Evolutionary conservation across 2,888 invertebrate species (phyloP).

Genomic region (Eueremaeus valkanovi): DNA sequence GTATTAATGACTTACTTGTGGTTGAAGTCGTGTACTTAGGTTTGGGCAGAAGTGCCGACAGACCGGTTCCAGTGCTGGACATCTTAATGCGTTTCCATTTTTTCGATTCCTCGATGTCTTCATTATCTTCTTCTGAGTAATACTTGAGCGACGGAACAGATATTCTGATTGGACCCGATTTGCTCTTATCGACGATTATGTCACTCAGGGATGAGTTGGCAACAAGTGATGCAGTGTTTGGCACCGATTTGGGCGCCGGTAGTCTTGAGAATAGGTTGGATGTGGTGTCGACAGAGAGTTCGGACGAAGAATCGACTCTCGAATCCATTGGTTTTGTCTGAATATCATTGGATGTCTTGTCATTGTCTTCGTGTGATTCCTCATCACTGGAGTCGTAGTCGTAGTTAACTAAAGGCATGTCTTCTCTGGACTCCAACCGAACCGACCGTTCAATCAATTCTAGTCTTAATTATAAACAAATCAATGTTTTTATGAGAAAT

Average conservation of each 20-base stretch:
- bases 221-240: neutral
- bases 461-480: conserved; percentile 7
- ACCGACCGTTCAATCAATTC: too few relatives aligned
- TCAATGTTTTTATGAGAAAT: too few relatives aligned
- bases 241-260: neutral
- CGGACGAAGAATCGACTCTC: neutral
- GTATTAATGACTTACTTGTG: conserved; percentile 15
- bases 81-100: conserved; percentile 17
- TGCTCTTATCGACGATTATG: neutral
- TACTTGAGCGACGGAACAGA: conserved; percentile 3
- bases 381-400: conserved; percentile 42
- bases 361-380: conserved; percentile 18
- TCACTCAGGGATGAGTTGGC: conserved; percentile 3
- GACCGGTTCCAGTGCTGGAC: conserved; percentile 28
- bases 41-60: conserved; percentile 37
- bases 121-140: conserved; percentile 28
- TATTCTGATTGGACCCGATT: conserved; percentile 32
- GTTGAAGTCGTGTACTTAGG: conserved; percentile 33
- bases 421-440: neutral
- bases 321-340: neutral
- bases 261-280: neutral
- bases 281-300: neutral
- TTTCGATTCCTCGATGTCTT: conserved; percentile 36
- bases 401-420: conserved; percentile 40
- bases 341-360: neutral